Conservation (phyloP, 1,140 invertebrate species). For the Drosophila kikkawai region DNA sequence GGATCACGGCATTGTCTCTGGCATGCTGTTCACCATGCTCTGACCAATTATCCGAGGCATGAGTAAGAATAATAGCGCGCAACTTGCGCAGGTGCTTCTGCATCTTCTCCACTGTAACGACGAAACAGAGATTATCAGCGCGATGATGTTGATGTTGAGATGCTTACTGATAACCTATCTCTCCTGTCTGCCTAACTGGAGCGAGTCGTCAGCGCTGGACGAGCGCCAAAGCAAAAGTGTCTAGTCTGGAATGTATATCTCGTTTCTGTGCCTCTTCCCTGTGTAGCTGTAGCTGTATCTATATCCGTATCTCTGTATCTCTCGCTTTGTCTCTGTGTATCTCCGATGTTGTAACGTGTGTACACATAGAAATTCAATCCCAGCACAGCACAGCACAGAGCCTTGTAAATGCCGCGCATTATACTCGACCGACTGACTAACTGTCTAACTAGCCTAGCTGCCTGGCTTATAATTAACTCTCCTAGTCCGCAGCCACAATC, state of each 20-base stretch:
- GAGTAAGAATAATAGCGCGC: slow-evolving; percentile 70
- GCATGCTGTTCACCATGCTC: slow-evolving; percentile 73
- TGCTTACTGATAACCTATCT: slow-evolving; percentile 54
- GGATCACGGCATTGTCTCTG: slow-evolving; percentile 75
- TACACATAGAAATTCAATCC: slow-evolving; percentile 68
- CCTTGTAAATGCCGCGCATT: slow-evolving; percentile 69
- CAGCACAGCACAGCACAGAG: slow-evolving; percentile 32
- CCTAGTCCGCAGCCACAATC: slow-evolving; percentile 43
- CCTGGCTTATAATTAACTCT: slow-evolving; percentile 80
- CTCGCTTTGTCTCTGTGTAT: slow-evolving; percentile 3
- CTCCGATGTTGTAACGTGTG: slow-evolving; percentile 45
- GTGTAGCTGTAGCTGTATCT: slow-evolving; percentile 9
- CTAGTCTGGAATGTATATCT: slow-evolving; percentile 52
- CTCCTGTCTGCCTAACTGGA: slow-evolving; percentile 44
- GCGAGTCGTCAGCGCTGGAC: slow-evolving; percentile 46
- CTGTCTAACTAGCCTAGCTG: slow-evolving; percentile 39
- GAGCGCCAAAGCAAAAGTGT: slow-evolving; percentile 73
- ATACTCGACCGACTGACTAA: slow-evolving; percentile 49
- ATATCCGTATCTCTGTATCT: slow-evolving; percentile 13
- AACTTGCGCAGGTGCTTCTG: slow-evolving; percentile 80
- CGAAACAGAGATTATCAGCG: slow-evolving; percentile 32
- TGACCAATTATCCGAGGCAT: slow-evolving; percentile 64
- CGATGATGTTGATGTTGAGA: slow-evolving; percentile 14
- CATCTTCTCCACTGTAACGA: slow-evolving; percentile 75
- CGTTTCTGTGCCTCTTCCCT: not conserved